A percentile compares a stretch with the other conserved stretches of the same genome.
phyloP scores from a whole-genome alignment of 1,140 invertebrate species.

The Heliothis subflexa region DNA sequence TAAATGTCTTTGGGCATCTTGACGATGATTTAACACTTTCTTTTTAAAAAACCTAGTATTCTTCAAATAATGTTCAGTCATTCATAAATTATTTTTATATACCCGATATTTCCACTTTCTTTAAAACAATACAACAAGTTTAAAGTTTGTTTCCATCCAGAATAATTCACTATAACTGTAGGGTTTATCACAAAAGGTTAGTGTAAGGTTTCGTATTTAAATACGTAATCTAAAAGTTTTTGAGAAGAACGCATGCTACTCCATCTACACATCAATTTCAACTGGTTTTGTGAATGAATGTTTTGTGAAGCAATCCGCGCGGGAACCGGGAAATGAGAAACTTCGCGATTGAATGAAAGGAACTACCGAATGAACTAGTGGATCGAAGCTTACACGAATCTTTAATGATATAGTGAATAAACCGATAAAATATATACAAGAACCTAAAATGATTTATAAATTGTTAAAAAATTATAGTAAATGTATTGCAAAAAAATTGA shows the following conservation, averaged over 20 bases:
- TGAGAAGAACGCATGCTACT: constrained; percentile 5
- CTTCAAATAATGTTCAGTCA: background rate
- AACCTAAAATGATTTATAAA: too few species aligned
- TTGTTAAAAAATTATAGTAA: too few species aligned
- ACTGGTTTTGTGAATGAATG: constrained; percentile 47
- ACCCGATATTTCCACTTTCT: constrained; percentile 28
- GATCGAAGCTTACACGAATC: too few species aligned
- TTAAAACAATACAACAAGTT: background rate
- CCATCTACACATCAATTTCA: background rate
- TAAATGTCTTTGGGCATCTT: constrained; percentile 38
- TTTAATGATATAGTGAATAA: too few species aligned
- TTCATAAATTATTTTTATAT: constrained; percentile 18
- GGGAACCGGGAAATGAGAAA: constrained; percentile 29
- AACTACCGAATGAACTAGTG: background rate
- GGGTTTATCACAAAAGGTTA: constrained; percentile 35
- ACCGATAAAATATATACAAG: too few species aligned
- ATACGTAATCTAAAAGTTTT: constrained; percentile 60
- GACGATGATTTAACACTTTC: constrained; percentile 20
- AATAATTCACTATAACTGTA: constrained; percentile 15
- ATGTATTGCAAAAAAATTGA: too few species aligned
- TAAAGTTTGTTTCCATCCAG: background rate
- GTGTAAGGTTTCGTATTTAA: constrained; percentile 56
- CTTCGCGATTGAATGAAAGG: constrained; percentile 7
- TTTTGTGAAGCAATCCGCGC: constrained; percentile 1
- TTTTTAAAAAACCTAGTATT: background rate